A percentile compares a stretch with the other conserved stretches of the same genome.
phyloP scores from a whole-genome alignment of 2,113 vertebrate species.

The Tragulus kanchil region DNA sequence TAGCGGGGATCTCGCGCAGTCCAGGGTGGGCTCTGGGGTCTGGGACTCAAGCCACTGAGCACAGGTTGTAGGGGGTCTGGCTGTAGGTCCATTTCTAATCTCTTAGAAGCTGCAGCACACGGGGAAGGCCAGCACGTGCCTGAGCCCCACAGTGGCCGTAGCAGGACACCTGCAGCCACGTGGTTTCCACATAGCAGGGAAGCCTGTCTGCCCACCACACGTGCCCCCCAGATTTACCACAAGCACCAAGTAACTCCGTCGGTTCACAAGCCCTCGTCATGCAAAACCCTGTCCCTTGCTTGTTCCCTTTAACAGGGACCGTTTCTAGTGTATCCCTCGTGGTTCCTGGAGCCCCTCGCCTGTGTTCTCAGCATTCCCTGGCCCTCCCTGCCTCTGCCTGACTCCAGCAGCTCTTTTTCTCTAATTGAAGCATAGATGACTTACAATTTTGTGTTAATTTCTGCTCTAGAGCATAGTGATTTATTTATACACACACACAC shows the following conservation, averaged over 20 bases:
- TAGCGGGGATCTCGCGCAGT: fast-evolving
- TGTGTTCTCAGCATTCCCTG: neutral
- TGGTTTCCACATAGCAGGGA: fast-evolving
- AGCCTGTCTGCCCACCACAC: neutral
- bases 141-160: fast-evolving
- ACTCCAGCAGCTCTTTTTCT: neutral
- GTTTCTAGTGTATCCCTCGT: fast-evolving
- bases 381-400: fast-evolving
- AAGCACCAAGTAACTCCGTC: fast-evolving
- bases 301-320: fast-evolving
- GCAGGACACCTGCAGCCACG: fast-evolving
- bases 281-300: fast-evolving
- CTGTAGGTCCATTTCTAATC: neutral
- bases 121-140: fast-evolving
- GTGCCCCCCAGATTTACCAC: neutral
- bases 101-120: neutral
- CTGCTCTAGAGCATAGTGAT: neutral
- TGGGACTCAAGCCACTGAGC: fast-evolving
- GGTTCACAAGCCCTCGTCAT: fast-evolving
- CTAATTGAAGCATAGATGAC: neutral
- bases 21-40: neutral
- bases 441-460: neutral
- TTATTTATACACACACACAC: neutral
- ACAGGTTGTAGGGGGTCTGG: fast-evolving
- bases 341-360: fast-evolving